Base-by-base conservation (phyloP, 1,140 invertebrate genomes). In the Conus betulinus region DNA sequence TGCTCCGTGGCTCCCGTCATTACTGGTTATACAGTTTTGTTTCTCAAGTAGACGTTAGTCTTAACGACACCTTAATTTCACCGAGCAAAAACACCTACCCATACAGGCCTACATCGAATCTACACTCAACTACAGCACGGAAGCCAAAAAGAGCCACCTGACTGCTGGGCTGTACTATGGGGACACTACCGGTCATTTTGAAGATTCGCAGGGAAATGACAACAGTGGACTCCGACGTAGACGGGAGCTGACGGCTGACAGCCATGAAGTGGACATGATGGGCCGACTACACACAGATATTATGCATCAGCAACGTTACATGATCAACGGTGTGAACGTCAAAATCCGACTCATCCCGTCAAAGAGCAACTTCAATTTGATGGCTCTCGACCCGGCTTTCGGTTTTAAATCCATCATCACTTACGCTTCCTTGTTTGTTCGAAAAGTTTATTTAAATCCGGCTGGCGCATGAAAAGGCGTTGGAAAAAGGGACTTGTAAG, bases 401-500 rank as follows among this genome's bases (percentile, higher is more conserved):
- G 15, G 0, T 87, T 53, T 55, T 5, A 55, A 52, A 55, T 10
- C 23, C 53, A 1, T 5, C 10, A n/a, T 87, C 11, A 78, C 51
- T 25, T 13, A 79, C n/a, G 74, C 52, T 79, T 79, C 74, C n/a
- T 23, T 87, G 4, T 87, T 78, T 79, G 71, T 78, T 39, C 71
- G 85, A 13, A 87, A 87, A 55, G 71, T 51, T 4, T 79, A 79
- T 5, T 13, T 87, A 4, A 53, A 53, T 1, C 71, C 85, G 17
- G 51, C 71, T 85, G 57, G 84, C 84, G 6, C 84, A 85, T 27
- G n/a, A 11, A 7, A 67, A 67, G 23, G 84, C 84, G 5, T 39
- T 85, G 39, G 84, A 85, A 39, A 85, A 85, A n/a, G 84, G 84
- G 8, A 85, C 84, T n/a, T 13, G 55, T 60, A 85, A 85, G 63